Evolutionary conservation across 2,113 vertebrate genomes (phyloP), one percentile per base, ranked within the genome.

Genomic region (Todiramphus chloris): DNA sequence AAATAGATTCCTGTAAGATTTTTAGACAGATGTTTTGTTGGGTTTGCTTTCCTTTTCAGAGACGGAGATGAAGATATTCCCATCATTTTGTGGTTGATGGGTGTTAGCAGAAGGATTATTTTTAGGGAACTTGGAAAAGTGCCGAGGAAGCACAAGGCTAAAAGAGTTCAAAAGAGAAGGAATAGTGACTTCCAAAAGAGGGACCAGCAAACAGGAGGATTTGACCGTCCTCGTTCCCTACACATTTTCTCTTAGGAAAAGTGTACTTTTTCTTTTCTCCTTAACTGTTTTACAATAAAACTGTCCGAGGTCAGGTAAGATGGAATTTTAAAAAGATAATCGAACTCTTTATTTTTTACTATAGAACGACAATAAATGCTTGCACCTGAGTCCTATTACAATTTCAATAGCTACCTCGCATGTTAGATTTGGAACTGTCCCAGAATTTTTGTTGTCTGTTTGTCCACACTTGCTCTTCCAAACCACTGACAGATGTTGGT

Each of bases 21-120:
- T 94, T 89, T 66, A 93, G 56, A 68, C 58, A 87, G 66, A 84
- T 4, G 8, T 92, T 94, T 92, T 92, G 33, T 69, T 91, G 50
- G 58, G 67, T 73, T 87, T 92, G 17, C 70, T 73, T 79, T 94
- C 37, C 37, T 87, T 68, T 87, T 82, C 56, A 73, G 87, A 87
- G 69, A 82, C 80, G 10, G 64, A 84, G 66, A 92, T 66, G 69
- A 89, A 94, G 28, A 84, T 72, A 96, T 48, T 92, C 72, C 88
- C 2, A 14, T 85, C 62, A 4, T 94, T 96, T 87, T 95, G 96
- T 94, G 96, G 92, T 75, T 87, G 83, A 87, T 66, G 90, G 69
- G 94, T 96, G 96, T 94, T 78, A 94, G 96, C 62, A 5, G 43
- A 90, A 82, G 73, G 77, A 92, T 73, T 94, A 93, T 96, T 96